Base-by-base conservation (phyloP, 2,113 vertebrate genomes). In the Oryzias celebensis region DNA sequence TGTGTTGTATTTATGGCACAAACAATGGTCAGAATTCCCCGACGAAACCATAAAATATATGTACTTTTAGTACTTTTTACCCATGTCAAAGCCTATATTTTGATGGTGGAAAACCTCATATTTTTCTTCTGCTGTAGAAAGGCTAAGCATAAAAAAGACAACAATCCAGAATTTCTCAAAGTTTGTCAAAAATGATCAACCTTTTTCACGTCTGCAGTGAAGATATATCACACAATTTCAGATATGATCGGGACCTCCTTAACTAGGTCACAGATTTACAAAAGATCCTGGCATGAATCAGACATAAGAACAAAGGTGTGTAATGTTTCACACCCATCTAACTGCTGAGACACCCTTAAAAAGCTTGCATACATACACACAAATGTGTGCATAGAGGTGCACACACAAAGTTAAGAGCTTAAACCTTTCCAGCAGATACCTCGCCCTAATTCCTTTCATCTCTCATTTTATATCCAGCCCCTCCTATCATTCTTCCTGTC, bases 381-480 rank as follows among this genome's bases (percentile, higher is more conserved):
- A 73, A 23, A 61, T 63, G 51, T 74, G 77, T 65, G 79, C 75
- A 73, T 17, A 62, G 73, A 59, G 73, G 61, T 42, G 71, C 70
- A 80, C 63, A 81, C 61, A 56, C 66, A 65, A 58, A 68, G 57
- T 58, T 72, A 46, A 64, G 26, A 14, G 46, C 65, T 63, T 57
- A 65, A 72, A 81, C 50, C 65, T 41, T 78, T 79, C 62, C 47
- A 64, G 65, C 73, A 71, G 62, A 71, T 75, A 80, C 73, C 73
- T 74, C 82, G 73, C 77, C 80, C 78, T 75, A 57, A 83, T 83
- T 83, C 81, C 73, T 83, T 85, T 88, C 80, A 79, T 85, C 81
- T 86, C 44, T 73, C 57, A 71, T 77, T 76, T 82, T 59, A 71
- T 66, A 59, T 22, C 45, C 42, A 52, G 66, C 68, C 53, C 78